Percentiles rank a stretch among this genome's conserved stretches.
These are phyloP conservation scores for Malacoraja senta DNA, from an alignment of 2,797 vertebrate genomes.

Conservation along the genomic window DNA sequence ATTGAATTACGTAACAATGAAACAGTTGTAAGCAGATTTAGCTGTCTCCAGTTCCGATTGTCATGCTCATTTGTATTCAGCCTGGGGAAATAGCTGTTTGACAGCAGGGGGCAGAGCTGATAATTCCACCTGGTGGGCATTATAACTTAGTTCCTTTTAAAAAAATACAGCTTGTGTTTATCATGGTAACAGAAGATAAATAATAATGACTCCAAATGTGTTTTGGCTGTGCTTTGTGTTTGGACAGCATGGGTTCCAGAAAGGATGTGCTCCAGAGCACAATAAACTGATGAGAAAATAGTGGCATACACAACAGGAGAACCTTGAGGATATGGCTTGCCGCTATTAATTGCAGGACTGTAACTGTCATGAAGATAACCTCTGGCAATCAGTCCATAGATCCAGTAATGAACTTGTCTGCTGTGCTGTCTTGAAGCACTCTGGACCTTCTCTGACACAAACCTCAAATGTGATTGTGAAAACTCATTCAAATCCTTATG, in stretches of 20 bases:
- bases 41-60: not conserved
- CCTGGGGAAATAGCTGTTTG: not conserved
- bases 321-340: not conserved
- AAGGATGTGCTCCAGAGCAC: not conserved
- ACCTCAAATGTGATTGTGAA: not conserved
- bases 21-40: not conserved
- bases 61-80: not conserved
- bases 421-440: not conserved
- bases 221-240: not conserved
- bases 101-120: not conserved
- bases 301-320: not conserved
- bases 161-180: not conserved
- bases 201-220: not conserved
- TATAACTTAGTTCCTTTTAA: not conserved
- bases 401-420: not conserved
- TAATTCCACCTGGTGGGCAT: not conserved
- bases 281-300: not conserved
- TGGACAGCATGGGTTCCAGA: not conserved
- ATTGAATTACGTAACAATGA: not conserved
- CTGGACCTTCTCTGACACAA: not conserved
- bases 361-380: not conserved
- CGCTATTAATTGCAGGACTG: slow-evolving; percentile 7
- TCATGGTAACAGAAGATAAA: not conserved
- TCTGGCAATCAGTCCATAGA: not conserved
- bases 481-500: not conserved